Evolutionary conservation across 2,888 invertebrate species (phyloP), one percentile per base, ranked within the genome.

Genomic region (Nezara viridula): DNA sequence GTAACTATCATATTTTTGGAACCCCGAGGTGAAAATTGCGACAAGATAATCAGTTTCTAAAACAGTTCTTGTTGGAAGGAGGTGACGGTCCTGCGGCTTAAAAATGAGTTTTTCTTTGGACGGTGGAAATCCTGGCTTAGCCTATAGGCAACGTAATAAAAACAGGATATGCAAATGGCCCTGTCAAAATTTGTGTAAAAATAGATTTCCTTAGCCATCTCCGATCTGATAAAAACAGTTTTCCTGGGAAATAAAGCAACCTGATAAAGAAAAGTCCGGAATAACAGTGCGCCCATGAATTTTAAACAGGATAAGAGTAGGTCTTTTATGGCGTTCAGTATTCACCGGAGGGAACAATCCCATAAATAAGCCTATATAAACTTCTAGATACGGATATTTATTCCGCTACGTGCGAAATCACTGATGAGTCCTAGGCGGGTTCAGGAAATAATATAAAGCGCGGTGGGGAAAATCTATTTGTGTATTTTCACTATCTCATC

Each of bases 301-400:
- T 73, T 73, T 73, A 73, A 73, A 73, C 19, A 73, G 66, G 66
- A 73, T 73, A 73, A 73, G 32, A 37, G 66, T 19, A 37, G 32
- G 66, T 19, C 32, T 37, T 37, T 32, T 32, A 32, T 19, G 66
- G 37, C 21, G 37, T 21, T 73, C 66, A 73, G 66, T 73, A 73
- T 73, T 73, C 66, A 6, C 1, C 3, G 7, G 32, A 0, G 19
- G n/a, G 66, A 73, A 37, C 66, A 73, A 37, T 73, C 66, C 66
- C 66, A 73, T 73, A 19, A 19, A 73, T 66, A 66, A 66, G 66
- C 66, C 66, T 66, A 37, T 66, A 66, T 73, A 73, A 73, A 73
- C 66, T 73, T 73, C 37, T 19, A 73, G 37, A 27, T 27, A 19
- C 7, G 37, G 66, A 73, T 73, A 73, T 73, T 73, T 73, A 73